Evolutionary conservation across 1,140 invertebrate species (phyloP).

Genomic region (Caerostris darwini): DNA sequence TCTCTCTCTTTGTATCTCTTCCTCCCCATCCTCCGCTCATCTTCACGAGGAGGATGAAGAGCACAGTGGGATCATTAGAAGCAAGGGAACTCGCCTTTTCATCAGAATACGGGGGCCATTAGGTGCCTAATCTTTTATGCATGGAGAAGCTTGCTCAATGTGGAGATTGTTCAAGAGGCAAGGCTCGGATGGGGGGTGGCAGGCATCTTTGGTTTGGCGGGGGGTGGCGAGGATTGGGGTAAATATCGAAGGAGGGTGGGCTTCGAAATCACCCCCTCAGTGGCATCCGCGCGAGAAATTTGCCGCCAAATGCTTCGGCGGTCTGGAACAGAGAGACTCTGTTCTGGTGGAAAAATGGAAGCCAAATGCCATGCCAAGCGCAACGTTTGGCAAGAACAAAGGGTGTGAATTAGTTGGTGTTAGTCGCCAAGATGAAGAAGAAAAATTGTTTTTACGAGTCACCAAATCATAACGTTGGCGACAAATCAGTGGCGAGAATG

Average conservation of each 20-base stretch:
- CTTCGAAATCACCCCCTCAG: neutral
- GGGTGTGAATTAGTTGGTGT: constrained; percentile 13
- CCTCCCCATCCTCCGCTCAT: neutral
- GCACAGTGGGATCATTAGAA: constrained; percentile 75
- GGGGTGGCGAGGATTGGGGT: neutral
- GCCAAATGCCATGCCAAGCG: constrained; percentile 51
- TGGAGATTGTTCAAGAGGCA: constrained; percentile 68
- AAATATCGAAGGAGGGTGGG: neutral
- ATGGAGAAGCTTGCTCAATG: constrained; percentile 72
- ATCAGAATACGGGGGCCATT: constrained; percentile 74
- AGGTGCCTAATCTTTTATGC: constrained; percentile 78
- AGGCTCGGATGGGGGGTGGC: neutral
- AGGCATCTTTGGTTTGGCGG: neutral
- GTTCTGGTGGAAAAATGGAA: neutral
- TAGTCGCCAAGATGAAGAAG: neutral
- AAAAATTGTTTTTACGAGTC: constrained; percentile 17
- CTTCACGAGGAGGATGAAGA: constrained; percentile 68
- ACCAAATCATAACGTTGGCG: constrained; percentile 40
- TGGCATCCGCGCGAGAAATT: constrained; percentile 61
- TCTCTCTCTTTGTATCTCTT: constrained; percentile 54
- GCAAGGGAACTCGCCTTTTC: constrained; percentile 72
- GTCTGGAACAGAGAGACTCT: constrained; percentile 44
- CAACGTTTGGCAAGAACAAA: constrained; percentile 67
- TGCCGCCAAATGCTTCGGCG: constrained; percentile 71
- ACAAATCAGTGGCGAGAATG: constrained; percentile 36